Evolutionary conservation across 2,797 vertebrate genomes (phyloP), one percentile per base, ranked within the genome.

Genomic region (Smutsia gigantea): DNA sequence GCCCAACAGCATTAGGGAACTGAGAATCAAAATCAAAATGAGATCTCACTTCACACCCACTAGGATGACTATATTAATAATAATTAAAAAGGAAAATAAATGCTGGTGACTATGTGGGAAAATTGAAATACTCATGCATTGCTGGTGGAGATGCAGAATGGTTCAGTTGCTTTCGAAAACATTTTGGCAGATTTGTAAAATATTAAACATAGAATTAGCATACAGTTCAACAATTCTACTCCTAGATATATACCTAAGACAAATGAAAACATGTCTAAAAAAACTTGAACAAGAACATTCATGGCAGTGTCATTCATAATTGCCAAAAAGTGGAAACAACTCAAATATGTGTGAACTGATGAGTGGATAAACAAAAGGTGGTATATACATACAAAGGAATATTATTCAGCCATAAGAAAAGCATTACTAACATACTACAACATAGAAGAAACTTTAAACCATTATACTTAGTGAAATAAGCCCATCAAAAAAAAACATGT

Each of bases 161-260:
- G 57, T 82, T 86, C 34, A 75, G 81, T 64, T 42, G 19, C 46
- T 81, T 81, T 21, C 27, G 68, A 77, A 95, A 94, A 92, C 9
- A 82, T 92, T 81, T 86, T 87, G 82, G 64, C 31, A 72, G 29
- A 68, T 90, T 46, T 74, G 94, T 89, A 86, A 92, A 90, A 72
- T 61, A 14, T 87, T 83, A 85, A 51, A 94, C 34, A 78, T 51
- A 75, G 84, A 87, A 46, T 69, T 94, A 86, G 14, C 34, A 86
- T 89, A 85, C 57, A 89, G 57, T n/a, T 39, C 42, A 77, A 78
- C n/a, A 57, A 71, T 79, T 90, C 66, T 82, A 72, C 23, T 79
- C 25, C 14, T 85, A 61, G 78, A 29, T 92, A 61, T 69, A 51
- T 85, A 51, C 66, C 5, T 13, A 94, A 57, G 53, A 92, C 66